phyloP scores from a whole-genome alignment of 2,113 vertebrate species.

The Atrichornis clamosus region DNA sequence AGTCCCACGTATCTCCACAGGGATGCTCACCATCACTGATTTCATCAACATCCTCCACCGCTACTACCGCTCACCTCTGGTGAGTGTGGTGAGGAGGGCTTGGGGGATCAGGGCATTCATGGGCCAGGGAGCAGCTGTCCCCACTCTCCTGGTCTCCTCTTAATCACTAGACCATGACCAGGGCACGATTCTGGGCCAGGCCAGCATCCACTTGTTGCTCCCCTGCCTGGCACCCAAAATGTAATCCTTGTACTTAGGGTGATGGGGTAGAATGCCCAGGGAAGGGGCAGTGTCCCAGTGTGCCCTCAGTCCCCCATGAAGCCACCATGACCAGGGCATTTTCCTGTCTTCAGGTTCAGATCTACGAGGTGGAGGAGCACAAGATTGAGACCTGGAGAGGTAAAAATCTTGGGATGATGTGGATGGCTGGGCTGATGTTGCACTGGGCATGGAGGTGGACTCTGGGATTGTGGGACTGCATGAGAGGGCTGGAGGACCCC shows the following conservation, averaged over 20 bases:
- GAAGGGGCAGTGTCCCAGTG: not conserved
- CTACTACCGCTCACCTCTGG: conserved; percentile 93
- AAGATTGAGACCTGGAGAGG: conserved; percentile 99
- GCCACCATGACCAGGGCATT: not conserved
- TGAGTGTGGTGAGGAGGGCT: conserved; percentile 50
- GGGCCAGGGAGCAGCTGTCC: not conserved
- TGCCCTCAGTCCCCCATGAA: not conserved
- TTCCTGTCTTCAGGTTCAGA: conserved; percentile 85
- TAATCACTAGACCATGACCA: not conserved
- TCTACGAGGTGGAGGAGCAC: conserved; percentile 93
- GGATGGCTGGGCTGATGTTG: not conserved
- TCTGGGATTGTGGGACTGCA: not conserved
- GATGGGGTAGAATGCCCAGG: not conserved
- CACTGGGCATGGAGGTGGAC: not conserved
- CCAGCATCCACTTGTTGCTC: not conserved
- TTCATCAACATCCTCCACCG: conserved; percentile 97
- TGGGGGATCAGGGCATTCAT: not conserved
- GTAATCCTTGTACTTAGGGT: not conserved
- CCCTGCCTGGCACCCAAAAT: not conserved
- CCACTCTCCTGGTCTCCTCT: not conserved
- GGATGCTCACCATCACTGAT: conserved; percentile 98
- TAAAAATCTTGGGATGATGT: conserved; percentile 1
- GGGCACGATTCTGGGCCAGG: not conserved
- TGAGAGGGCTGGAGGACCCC: not conserved
- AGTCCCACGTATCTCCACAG: conserved; percentile 53